Conservation (phyloP, 2,113 vertebrate species). For the Microtus oregoni region DNA sequence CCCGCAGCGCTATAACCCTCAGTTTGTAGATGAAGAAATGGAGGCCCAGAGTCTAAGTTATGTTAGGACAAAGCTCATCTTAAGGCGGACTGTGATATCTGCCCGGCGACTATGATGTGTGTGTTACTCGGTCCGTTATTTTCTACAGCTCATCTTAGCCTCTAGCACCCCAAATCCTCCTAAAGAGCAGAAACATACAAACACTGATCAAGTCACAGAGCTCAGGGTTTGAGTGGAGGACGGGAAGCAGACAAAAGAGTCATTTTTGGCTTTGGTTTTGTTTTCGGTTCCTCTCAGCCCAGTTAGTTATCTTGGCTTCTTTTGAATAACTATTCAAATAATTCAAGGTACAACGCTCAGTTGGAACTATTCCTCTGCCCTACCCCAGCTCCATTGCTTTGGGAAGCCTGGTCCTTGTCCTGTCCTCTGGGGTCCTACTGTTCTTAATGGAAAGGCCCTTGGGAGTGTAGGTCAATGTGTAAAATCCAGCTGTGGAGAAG, state of each 20-base stretch:
- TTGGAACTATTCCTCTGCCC: not conserved
- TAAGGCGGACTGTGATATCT: not conserved
- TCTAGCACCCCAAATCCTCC: not conserved
- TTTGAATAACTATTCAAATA: not conserved
- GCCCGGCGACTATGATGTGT: not conserved
- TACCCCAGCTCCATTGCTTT: no score
- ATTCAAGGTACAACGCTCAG: not conserved
- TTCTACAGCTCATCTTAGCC: not conserved
- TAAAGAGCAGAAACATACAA: not conserved
- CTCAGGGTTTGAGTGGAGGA: not conserved
- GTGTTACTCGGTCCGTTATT: not conserved
- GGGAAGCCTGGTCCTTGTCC: not conserved
- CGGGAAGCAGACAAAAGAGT: not conserved
- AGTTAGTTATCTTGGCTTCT: slow-evolving; percentile 20
- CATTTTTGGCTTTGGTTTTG: not conserved
- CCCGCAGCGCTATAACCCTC: not conserved
- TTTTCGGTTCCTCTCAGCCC: no score
- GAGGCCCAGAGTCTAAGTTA: not conserved
- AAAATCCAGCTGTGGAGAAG: not conserved
- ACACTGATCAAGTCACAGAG: not conserved
- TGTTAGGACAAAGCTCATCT: not conserved
- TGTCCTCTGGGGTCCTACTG: not conserved
- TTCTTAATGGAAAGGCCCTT: not conserved
- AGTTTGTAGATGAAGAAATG: slow-evolving; percentile 4
- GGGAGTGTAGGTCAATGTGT: not conserved